These are phyloP conservation scores for Lampris incognitus DNA, from an alignment of 2,113 vertebrate species.

Conservation along the genomic window DNA sequence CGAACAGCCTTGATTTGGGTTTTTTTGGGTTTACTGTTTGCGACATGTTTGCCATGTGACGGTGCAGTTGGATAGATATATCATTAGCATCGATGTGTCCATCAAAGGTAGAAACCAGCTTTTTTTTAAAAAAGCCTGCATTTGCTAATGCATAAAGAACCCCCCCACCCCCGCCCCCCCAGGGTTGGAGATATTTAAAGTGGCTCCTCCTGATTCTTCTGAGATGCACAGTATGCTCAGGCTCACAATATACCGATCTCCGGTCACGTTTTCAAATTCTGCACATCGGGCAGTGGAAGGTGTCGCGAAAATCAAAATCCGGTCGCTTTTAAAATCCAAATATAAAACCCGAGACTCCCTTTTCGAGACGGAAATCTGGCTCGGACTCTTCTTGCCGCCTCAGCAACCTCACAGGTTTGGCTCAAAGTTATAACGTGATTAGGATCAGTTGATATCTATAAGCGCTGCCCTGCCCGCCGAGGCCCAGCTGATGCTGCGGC, in stretches of 20 bases:
- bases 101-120: no score
- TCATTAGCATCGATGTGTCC: no score
- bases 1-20: no score
- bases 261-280: background rate
- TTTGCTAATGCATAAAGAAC: background rate
- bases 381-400: conserved; percentile 41
- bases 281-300: background rate
- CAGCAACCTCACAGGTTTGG: conserved; percentile 72
- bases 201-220: conserved; percentile 1
- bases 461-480: conserved; percentile 48
- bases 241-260: background rate
- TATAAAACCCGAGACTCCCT: no score
- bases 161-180: no score
- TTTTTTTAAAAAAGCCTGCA: no score
- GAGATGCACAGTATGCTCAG: background rate
- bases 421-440: conserved; percentile 79
- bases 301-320: background rate
- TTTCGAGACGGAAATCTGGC: background rate
- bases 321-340: no score
- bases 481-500: conserved; percentile 56
- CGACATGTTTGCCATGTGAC: no score
- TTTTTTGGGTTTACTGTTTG: no score
- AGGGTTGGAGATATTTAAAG: background rate
- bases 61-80: no score
- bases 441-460: conserved; percentile 69